Conservation (phyloP, 2,797 vertebrate species). For the Enteromius treurensis region DNA sequence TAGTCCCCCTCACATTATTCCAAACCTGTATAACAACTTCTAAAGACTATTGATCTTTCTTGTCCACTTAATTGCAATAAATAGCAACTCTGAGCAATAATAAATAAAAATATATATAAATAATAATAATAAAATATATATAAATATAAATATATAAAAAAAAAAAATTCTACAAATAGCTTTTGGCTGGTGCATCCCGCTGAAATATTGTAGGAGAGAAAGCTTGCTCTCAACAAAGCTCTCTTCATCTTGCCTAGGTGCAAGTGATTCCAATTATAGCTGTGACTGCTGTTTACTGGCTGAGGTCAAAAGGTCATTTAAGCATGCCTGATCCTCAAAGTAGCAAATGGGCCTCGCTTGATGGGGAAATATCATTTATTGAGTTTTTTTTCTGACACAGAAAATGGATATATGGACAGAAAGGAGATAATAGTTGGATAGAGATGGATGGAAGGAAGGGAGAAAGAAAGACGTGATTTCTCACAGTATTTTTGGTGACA, state of each 20-base stretch:
- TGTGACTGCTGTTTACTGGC: conserved; percentile 75
- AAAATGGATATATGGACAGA: not conserved
- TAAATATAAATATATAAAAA: no score
- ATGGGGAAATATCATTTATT: not conserved
- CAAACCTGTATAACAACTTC: not conserved
- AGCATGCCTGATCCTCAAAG: conserved; percentile 68
- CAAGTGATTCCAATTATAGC: conserved; percentile 82
- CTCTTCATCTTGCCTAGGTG: conserved; percentile 71
- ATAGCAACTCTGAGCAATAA: not conserved
- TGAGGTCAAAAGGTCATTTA: conserved; percentile 72
- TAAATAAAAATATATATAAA: no score
- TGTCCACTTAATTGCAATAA: not conserved
- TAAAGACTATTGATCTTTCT: not conserved
- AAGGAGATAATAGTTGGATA: not conserved
- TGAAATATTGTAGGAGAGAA: conserved; percentile 61
- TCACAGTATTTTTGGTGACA: not conserved
- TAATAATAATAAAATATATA: no score
- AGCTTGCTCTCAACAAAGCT: conserved; percentile 69
- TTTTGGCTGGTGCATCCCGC: conserved; percentile 48
- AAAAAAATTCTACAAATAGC: conserved; percentile 32
- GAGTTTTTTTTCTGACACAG: not conserved
- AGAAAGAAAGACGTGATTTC: not conserved
- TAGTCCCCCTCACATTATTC: not conserved
- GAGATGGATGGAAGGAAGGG: not conserved
- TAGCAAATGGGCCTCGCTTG: conserved; percentile 49